Evolutionary conservation across 1,140 invertebrate genomes (phyloP), one percentile per base, ranked within the genome.

Genomic region (Colletes gigas): DNA sequence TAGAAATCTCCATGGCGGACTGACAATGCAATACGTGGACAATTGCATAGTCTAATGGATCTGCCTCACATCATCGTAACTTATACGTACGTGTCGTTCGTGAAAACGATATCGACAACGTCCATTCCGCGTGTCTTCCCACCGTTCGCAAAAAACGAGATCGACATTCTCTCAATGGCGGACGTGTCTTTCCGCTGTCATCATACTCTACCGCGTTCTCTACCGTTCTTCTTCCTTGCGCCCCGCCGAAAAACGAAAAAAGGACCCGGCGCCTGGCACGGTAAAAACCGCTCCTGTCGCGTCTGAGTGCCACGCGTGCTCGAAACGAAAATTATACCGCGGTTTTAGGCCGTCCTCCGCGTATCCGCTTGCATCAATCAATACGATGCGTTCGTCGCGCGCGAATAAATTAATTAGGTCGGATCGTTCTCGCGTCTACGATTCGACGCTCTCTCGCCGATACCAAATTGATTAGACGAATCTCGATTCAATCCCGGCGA

Each of bases 41-140:
- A 85, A 85, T 85, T 85, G 84, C 84, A 85, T 85, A 85, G 84
- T 85, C 84, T 85, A 85, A 85, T 85, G 84, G 84, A 85, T 82
- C 84, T 71, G 79, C 79, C 83, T 85, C 84, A 85, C 84, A 85
- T 85, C 84, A 85, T 84, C 84, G 84, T 85, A 85, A 85, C 84
- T 85, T 85, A 85, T 85, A 85, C 84, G 84, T 85, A 82, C 84
- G 84, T 85, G 84, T 85, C 84, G 84, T 85, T 85, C 79, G 84
- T 85, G 84, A 85, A 85, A 85, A 85, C 78, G 84, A 85, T 85
- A 85, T 85, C 84, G 84, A 85, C 84, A 85, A 85, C 84, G 84
- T 85, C 84, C 84, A 85, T 85, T 85, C 84, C 81, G 84, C 84
- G 84, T 85, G 84, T 85, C 84, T 85, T 85, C 84, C 84, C 69